A percentile compares a stretch with the other conserved stretches of the same genome.
Evolutionary conservation across 1,140 invertebrate species (phyloP).

Genomic region (Apis dorsata): DNA sequence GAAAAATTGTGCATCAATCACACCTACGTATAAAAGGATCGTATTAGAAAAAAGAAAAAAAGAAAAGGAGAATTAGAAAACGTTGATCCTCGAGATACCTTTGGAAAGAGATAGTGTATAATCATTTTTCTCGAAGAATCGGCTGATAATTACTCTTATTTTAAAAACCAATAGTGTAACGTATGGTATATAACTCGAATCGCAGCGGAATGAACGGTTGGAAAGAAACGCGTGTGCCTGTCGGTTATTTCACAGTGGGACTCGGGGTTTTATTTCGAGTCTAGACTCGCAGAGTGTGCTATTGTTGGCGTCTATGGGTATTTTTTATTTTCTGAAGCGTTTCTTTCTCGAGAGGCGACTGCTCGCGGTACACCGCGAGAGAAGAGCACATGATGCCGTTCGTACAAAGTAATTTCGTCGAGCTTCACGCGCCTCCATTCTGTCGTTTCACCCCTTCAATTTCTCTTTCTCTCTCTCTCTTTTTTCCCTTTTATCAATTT

Average conservation of each 20-base stretch:
- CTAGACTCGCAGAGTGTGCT: slow-evolving; percentile 1
- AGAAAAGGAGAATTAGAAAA: too few relatives aligned
- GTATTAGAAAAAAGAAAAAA: too few relatives aligned
- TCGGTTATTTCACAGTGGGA: background rate
- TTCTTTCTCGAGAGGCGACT: slow-evolving; percentile 6
- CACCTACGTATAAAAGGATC: too few relatives aligned
- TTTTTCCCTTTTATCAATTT: background rate
- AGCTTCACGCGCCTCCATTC: background rate
- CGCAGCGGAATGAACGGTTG: background rate
- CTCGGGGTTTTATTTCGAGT: background rate
- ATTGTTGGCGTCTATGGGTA: slow-evolving; percentile 28
- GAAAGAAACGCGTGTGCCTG: background rate
- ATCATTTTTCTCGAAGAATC: too few relatives aligned
- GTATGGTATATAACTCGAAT: too few relatives aligned
- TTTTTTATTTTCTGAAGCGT: slow-evolving; percentile 31
- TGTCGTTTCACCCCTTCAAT: background rate
- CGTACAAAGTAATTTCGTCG: slow-evolving; percentile 10
- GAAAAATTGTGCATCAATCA: too few relatives aligned
- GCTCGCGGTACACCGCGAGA: background rate
- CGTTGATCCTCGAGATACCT: too few relatives aligned
- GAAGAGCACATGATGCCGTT: background rate
- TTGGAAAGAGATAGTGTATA: too few relatives aligned
- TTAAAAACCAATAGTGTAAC: background rate
- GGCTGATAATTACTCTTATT: too few relatives aligned
- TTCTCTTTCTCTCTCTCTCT: background rate